phyloP scores from a whole-genome alignment of 37 sponge, comb jelly and placozoan genomes.

The Tethya wilhelma region DNA sequence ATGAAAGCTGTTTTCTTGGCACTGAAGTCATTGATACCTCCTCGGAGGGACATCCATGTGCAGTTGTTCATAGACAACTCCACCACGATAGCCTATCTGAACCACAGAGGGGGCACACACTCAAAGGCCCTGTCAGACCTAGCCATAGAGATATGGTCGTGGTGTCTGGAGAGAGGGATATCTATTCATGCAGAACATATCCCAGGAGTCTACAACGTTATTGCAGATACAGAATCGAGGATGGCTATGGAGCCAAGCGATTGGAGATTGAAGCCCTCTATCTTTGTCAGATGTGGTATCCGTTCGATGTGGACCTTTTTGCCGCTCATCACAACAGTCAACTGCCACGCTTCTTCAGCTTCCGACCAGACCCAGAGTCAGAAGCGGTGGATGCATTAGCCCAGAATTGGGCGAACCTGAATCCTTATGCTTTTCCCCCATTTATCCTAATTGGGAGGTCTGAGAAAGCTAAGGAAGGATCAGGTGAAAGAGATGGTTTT shows the following conservation, averaged over 20 bases:
- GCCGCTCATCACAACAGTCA: slow-evolving; percentile 22
- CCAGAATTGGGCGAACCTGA: not conserved
- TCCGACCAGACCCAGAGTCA: slow-evolving; percentile 18
- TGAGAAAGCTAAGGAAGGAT: too few relatives aligned
- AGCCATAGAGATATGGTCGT: slow-evolving; percentile 34
- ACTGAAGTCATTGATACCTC: slow-evolving; percentile 1
- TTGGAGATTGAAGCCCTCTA: slow-evolving; percentile 14
- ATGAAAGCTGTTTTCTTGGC: slow-evolving; percentile 41
- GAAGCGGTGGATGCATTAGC: not conserved
- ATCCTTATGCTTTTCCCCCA: not conserved
- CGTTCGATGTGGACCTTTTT: slow-evolving; percentile 36
- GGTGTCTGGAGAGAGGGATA: slow-evolving; percentile 38
- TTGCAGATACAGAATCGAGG: slow-evolving; percentile 32
- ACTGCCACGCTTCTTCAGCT: slow-evolving; percentile 35
- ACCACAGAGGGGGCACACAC: too few relatives aligned
- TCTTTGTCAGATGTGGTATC: slow-evolving; percentile 5
- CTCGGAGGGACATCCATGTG: not conserved
- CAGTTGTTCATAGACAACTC: slow-evolving; percentile 34
- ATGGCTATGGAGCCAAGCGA: too few relatives aligned
- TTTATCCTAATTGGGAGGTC: too few relatives aligned
- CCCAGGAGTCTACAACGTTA: slow-evolving; percentile 19
- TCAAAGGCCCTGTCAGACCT: slow-evolving; percentile 3
- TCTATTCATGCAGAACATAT: too few relatives aligned
- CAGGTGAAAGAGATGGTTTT: too few relatives aligned
- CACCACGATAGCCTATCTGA: slow-evolving; percentile 32